Base-by-base conservation (phyloP, 2,888 invertebrate genomes). In the Cheilosia scutellata region DNA sequence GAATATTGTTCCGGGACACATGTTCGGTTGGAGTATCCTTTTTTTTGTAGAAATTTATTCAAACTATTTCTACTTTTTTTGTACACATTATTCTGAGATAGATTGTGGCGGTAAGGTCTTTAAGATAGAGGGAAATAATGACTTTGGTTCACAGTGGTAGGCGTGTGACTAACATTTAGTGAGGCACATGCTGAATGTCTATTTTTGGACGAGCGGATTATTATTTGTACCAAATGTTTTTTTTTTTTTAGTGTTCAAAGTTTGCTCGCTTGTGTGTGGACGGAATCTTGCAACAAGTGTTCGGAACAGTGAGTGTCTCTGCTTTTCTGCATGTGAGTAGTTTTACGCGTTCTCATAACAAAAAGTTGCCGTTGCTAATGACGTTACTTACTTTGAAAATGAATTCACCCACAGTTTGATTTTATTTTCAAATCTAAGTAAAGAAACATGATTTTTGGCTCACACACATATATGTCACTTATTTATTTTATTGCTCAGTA, bases 171-270 rank as follows among this genome's bases (percentile, higher is more conserved):
- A 72, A 75, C 83, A 65, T 84, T 77, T 58, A n/a, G 6, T 44
- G 13, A 65, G 79, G 79, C 78, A 79, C 83, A 83, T 84, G 83
- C 68, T 78, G n/a, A 20, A 74, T 33, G 53, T 70, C 74, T 84
- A 84, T 84, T 84, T 75, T 65, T 65, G 74, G 63, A 40, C 27
- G 13, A 49, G 27, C 27, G 27, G 49, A 16, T 20, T 49, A 9
- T 11, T 13, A 13, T 11, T 49, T 49, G 11, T 49, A 9, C 25
- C 2, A 11, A 49, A 49, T 7, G 3, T 11, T 9, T 25, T 25
- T 25, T 9, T 25, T 25, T 25, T 25, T 47, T 20, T 42, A n/a
- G 16, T 47, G 16, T n/a, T 16, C n/a, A 47, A n/a, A 51, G 11
- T 11, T 37, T 27, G 13, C 13, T 27, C 13, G 27, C 27, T 9